A percentile compares a stretch with the other conserved stretches of the same genome.
Evolutionary conservation across 2,888 invertebrate species (phyloP).

Genomic region (Phymatocera aterrima): DNA sequence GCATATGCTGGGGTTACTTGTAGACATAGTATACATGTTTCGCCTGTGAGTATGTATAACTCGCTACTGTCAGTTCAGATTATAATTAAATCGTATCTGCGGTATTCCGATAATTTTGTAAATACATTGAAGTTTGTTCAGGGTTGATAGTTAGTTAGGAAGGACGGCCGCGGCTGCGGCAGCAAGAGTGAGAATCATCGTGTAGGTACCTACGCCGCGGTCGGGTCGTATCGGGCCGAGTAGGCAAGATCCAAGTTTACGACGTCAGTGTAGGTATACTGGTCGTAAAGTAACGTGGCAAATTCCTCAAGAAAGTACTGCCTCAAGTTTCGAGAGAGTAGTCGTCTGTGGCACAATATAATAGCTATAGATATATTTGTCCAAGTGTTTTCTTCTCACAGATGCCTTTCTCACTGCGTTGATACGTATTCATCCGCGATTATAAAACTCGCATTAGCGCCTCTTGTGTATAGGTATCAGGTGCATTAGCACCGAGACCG

Average conservation of each 20-base stretch:
- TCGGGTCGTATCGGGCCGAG: no score
- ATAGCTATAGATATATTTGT: slow-evolving; percentile 23
- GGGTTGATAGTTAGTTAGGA: background rate
- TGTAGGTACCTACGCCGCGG: no score
- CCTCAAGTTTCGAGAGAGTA: background rate
- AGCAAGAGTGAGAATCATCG: slow-evolving; percentile 7
- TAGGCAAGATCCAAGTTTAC: background rate
- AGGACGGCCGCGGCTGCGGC: no score
- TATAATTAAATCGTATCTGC: slow-evolving; percentile 36
- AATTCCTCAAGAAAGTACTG: slow-evolving; percentile 34
- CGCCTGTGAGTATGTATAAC: background rate
- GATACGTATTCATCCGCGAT: slow-evolving; percentile 23
- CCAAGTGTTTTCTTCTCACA: background rate
- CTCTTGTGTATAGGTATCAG: background rate
- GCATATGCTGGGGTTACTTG: no score
- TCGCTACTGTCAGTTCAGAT: slow-evolving; percentile 36
- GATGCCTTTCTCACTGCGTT: no score
- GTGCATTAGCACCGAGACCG: background rate
- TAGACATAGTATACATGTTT: no score
- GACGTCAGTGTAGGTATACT: no score
- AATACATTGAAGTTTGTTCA: background rate
- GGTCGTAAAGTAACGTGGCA: slow-evolving; percentile 39
- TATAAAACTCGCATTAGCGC: slow-evolving; percentile 45
- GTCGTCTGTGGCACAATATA: no score
- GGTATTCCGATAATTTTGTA: background rate